A percentile compares a stretch with the other conserved stretches of the same genome.
phyloP scores from a whole-genome alignment of 2,888 invertebrate species.

The Phaonia tiefii region DNA sequence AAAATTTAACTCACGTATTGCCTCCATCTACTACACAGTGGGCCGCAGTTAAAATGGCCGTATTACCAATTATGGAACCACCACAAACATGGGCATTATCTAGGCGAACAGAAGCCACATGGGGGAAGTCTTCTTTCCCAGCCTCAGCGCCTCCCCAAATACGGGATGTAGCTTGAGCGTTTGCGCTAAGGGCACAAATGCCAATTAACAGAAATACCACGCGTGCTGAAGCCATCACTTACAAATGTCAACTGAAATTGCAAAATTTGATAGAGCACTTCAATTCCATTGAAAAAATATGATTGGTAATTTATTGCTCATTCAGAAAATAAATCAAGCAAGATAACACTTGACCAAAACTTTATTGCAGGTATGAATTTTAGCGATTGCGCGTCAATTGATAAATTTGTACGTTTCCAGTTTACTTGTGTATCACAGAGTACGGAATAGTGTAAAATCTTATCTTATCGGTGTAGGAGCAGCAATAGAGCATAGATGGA shows the following conservation, averaged over 20 bases:
- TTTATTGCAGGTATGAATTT: slow-evolving; percentile 16
- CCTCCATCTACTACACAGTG: slow-evolving; percentile 73
- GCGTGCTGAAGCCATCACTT: slow-evolving; percentile 60
- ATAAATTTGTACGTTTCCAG: slow-evolving; percentile 6
- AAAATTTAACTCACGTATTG: slow-evolving; percentile 69
- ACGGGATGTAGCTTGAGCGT: slow-evolving; percentile 64
- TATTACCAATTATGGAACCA: slow-evolving; percentile 71
- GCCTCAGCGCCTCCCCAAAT: slow-evolving; percentile 78
- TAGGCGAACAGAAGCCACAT: slow-evolving; percentile 77
- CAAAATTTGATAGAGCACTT: background rate
- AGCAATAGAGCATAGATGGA: slow-evolving; percentile 56
- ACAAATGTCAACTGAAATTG: slow-evolving; percentile 20
- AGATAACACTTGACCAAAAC: slow-evolving; percentile 38
- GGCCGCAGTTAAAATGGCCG: slow-evolving; percentile 75
- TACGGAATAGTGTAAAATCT: too few species aligned
- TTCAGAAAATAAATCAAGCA: slow-evolving; percentile 2
- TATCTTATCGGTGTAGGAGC: slow-evolving; percentile 39
- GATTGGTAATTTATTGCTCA: slow-evolving; percentile 30
- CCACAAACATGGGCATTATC: slow-evolving; percentile 76
- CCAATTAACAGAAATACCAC: slow-evolving; percentile 29
- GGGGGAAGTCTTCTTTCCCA: slow-evolving; percentile 72
- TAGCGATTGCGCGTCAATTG: slow-evolving; percentile 15
- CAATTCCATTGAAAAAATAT: background rate
- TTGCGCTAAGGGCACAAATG: slow-evolving; percentile 25
- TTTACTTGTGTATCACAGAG: too few species aligned